These are phyloP conservation scores for Pseudopleuronectes americanus DNA, from an alignment of 2,797 vertebrate species.

Conservation along the genomic window DNA sequence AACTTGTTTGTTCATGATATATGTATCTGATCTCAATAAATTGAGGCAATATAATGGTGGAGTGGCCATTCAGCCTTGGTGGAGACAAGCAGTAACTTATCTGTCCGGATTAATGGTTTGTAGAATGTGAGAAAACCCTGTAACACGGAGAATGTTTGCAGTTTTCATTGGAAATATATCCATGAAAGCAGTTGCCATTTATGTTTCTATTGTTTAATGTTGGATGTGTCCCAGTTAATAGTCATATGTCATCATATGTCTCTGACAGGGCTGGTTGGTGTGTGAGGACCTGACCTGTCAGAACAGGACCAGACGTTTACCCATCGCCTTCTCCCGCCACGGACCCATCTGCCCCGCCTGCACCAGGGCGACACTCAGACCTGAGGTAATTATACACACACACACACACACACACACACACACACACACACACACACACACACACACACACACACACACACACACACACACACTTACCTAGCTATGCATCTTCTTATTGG, in stretches of 20 bases:
- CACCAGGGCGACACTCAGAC: slow-evolving; percentile 87
- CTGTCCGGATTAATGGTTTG: too few relatives aligned
- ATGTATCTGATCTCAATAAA: too few relatives aligned
- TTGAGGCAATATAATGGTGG: too few relatives aligned
- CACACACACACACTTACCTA: background rate
- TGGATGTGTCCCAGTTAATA: background rate
- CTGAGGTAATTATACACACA: slow-evolving; percentile 85
- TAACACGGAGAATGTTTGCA: too few relatives aligned
- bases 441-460: slow-evolving; percentile 22
- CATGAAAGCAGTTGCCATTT: too few relatives aligned
- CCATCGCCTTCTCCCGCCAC: slow-evolving; percentile 90
- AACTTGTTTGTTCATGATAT: too few relatives aligned
- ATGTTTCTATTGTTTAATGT: background rate
- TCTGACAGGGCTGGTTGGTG: slow-evolving; percentile 91
- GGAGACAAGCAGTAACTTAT: too few relatives aligned
- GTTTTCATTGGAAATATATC: too few relatives aligned
- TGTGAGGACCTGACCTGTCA: slow-evolving; percentile 95
- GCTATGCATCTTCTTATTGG: background rate
- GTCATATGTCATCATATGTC: background rate
- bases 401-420: background rate
- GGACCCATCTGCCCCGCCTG: slow-evolving; percentile 93
- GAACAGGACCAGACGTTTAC: slow-evolving; percentile 89
- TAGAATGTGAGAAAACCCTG: too few relatives aligned
- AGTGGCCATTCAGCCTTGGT: too few relatives aligned
- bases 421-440: background rate